Base-by-base conservation (phyloP, 2,797 vertebrate species). In the Taeniopygia guttata region DNA sequence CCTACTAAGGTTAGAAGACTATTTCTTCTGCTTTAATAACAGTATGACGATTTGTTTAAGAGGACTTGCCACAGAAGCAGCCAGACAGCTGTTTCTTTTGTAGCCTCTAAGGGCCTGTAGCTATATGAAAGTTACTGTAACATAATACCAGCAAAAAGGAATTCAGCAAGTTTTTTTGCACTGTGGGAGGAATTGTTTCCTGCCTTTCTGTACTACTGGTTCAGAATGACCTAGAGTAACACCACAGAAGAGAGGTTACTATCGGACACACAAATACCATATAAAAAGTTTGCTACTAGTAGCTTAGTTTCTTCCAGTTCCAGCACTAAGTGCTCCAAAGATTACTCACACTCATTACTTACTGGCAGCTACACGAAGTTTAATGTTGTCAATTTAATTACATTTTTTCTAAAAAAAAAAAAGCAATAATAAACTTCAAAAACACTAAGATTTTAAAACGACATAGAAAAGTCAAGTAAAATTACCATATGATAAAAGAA, bases 221-320 rank as follows among this genome's bases (percentile, higher is more conserved):
- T 95, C 87, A 92, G 62, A 97, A 97, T 93, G 98, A 99, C 98
- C 99, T 98, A 90, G 66, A 99, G 98, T 99, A 99, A 99, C 98
- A 98, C 98, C 70, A 94, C 75, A 89, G 94, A 95, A 75, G 95
- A 89, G 96, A 96, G 99, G 99, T 99, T 99, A 99, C 98, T 99
- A 97, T 88, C 97, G 98, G 98, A 90, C 99, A 98, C 92, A 16
- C 43, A 94, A 92, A 95, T 32, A 68, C 49, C 63, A 74, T 23
- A 42, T 30, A 69, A 93, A 60, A 91, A 94, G 68, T 90, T 85
- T 56, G 34, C 77, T 75, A 81, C 87, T 69, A 73, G 43, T 67
- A 95, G 68, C 52, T 88, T 16, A 40, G 25, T 48, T 89, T 91
- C 73, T 74, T 85, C 18, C 20, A 68, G 67, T 88, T 79, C 16